Conservation (phyloP, 2,888 invertebrate genomes). For the Yponomeuta sedellus region DNA sequence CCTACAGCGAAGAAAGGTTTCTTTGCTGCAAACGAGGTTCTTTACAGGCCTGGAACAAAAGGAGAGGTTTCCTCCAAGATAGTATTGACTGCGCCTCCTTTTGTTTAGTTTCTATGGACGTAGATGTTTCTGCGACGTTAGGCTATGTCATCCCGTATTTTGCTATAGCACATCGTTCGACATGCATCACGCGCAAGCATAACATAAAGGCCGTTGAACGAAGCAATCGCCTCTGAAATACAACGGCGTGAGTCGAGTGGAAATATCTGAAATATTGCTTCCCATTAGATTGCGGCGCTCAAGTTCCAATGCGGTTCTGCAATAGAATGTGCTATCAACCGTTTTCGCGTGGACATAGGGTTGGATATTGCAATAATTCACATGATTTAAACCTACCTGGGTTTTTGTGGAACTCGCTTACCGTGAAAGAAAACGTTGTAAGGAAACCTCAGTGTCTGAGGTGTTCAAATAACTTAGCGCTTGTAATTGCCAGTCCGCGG, state of each 20-base stretch:
- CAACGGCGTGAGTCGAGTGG: neutral
- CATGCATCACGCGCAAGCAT: too few relatives aligned
- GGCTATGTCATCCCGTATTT: neutral
- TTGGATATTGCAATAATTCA: neutral
- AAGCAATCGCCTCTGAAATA: neutral
- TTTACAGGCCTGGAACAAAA: neutral
- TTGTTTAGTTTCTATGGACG: neutral
- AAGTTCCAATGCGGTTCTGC: neutral
- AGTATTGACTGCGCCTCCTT: neutral
- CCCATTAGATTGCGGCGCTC: neutral
- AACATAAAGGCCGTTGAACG: neutral
- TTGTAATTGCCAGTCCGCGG: too few relatives aligned
- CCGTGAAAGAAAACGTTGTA: too few relatives aligned
- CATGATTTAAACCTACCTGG: neutral
- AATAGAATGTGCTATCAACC: neutral
- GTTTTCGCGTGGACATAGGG: neutral
- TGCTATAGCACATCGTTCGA: too few relatives aligned
- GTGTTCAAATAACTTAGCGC: too few relatives aligned
- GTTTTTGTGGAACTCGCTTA: too few relatives aligned
- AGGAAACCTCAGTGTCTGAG: too few relatives aligned
- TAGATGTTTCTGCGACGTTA: neutral
- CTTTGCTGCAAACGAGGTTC: neutral
- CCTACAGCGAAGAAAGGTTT: neutral
- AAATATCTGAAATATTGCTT: conserved; percentile 3
- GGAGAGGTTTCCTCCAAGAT: neutral